Evolutionary conservation across 2,888 invertebrate species (phyloP).

Genomic region (Rotaria magnacalcarata): DNA sequence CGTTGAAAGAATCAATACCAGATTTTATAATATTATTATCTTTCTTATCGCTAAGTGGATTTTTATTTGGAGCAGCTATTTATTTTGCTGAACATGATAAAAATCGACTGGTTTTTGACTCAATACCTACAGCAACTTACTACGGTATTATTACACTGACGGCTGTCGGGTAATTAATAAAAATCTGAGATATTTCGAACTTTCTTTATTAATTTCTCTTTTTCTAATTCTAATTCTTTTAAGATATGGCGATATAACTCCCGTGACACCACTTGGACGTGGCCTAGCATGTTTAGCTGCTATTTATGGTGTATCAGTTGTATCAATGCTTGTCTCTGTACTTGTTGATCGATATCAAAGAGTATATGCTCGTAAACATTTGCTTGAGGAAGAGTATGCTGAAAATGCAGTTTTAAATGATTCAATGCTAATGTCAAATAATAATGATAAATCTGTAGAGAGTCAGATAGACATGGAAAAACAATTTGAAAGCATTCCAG

Average conservation of each 20-base stretch:
- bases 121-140: conserved; percentile 58
- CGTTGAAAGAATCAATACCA: conserved; percentile 53
- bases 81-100: conserved; percentile 55
- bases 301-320: not conserved
- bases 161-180: conserved; percentile 53
- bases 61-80: conserved; percentile 55
- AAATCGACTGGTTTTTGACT: conserved; percentile 50
- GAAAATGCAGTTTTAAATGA: not conserved
- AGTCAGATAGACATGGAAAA: too few relatives aligned
- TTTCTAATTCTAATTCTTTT: not conserved
- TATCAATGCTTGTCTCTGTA: not conserved
- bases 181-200: not conserved
- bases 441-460: too few relatives aligned
- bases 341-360: not conserved
- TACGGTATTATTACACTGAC: conserved; percentile 58
- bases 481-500: too few relatives aligned
- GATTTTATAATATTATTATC: conserved; percentile 56
- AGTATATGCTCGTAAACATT: not conserved
- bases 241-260: not conserved
- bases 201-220: not conserved
- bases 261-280: not conserved
- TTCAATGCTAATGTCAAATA: not conserved
- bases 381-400: not conserved
- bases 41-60: conserved; percentile 54
- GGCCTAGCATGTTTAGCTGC: not conserved